These are phyloP conservation scores for Trachemys scripta DNA, from an alignment of 2,113 vertebrate species.

Conservation along the genomic window DNA sequence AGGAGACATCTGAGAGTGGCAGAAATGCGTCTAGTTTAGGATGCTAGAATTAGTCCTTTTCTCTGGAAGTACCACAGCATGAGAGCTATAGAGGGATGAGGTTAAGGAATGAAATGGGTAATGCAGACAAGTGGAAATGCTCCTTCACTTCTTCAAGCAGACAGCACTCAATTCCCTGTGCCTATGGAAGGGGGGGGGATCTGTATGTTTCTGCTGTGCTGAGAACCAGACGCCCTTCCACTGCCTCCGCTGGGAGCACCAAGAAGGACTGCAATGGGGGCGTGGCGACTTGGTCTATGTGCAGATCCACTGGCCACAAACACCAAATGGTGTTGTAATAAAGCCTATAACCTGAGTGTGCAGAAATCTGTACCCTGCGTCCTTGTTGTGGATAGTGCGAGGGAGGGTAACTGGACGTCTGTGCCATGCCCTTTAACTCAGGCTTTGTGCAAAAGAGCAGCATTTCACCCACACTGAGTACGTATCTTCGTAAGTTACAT, in stretches of 20 bases:
- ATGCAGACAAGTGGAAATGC: not conserved
- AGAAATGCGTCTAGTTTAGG: not conserved
- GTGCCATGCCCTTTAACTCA: not conserved
- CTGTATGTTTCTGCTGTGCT: not conserved
- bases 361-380: not conserved
- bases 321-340: accelerated
- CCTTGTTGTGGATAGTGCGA: accelerated
- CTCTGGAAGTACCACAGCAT: not conserved
- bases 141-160: not conserved
- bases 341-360: not conserved
- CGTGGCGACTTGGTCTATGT: not conserved
- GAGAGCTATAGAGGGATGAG: accelerated
- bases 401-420: not conserved
- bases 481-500: conserved; percentile 1
- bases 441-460: not conserved
- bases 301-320: not conserved
- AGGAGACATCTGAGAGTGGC: not conserved
- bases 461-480: not conserved
- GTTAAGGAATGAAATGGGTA: not conserved
- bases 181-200: not conserved
- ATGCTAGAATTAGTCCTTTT: conserved; percentile 3
- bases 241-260: not conserved
- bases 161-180: not conserved
- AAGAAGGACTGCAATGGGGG: not conserved
- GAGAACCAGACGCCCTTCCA: too few relatives aligned